phyloP scores from a whole-genome alignment of 30 jellyfish, hydroid and myxozoan genomes.

The Aurelia coerulea region DNA sequence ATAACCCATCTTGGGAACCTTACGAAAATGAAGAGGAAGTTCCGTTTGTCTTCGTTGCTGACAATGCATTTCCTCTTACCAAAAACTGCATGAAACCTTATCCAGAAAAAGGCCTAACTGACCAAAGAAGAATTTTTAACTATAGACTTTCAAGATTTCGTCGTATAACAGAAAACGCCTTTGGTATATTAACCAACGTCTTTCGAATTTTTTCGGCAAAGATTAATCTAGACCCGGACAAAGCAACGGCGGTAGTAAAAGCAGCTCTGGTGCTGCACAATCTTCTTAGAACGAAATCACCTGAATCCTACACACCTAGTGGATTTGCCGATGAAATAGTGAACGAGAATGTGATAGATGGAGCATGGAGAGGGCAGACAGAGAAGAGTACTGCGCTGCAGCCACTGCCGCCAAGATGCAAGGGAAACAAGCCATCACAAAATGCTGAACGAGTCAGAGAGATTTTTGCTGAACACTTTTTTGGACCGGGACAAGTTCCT shows the following conservation, averaged over 20 bases:
- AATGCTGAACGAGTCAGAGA: too few species aligned
- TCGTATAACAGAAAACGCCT: background rate
- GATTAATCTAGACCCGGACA: slow-evolving; percentile 44
- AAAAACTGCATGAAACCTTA: too few species aligned
- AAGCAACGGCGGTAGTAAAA: slow-evolving; percentile 29
- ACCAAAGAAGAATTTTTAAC: too few species aligned
- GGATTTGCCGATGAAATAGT: slow-evolving; percentile 50
- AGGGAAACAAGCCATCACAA: slow-evolving; percentile 29
- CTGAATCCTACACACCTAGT: slow-evolving; percentile 48
- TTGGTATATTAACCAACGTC: background rate
- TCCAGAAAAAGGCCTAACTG: too few species aligned
- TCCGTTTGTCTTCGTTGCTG: too few species aligned
- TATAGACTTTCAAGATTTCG: slow-evolving; percentile 27
- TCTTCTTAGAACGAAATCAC: slow-evolving; percentile 34
- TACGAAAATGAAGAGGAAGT: too few species aligned
- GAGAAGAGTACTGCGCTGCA: slow-evolving; percentile 3
- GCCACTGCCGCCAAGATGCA: slow-evolving; percentile 34
- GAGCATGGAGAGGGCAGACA: slow-evolving; percentile 47
- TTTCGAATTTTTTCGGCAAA: slow-evolving; percentile 34
- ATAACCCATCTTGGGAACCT: too few species aligned
- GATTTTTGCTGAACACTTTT: too few species aligned
- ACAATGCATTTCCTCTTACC: too few species aligned
- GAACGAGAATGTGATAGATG: slow-evolving; percentile 22
- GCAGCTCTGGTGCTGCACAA: slow-evolving; percentile 54
- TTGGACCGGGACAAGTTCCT: too few species aligned